phyloP scores from a whole-genome alignment of 2,888 invertebrate genomes.

The Pollenia labialis region DNA sequence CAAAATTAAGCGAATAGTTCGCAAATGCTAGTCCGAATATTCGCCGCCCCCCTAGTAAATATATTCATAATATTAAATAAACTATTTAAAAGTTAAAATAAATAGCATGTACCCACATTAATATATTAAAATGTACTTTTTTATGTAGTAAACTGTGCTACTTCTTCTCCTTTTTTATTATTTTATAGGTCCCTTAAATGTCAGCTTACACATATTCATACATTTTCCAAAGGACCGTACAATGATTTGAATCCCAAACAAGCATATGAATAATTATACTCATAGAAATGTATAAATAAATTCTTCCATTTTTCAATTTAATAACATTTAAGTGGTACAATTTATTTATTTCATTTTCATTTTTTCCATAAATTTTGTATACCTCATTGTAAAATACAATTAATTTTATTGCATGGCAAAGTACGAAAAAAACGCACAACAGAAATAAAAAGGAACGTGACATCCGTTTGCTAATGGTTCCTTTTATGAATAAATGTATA shows the following conservation, averaged over 20 bases:
- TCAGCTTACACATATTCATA: background rate
- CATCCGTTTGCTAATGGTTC: slow-evolving; percentile 69
- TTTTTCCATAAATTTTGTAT: slow-evolving; percentile 38
- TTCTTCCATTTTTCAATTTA: slow-evolving; percentile 77
- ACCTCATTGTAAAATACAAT: slow-evolving; percentile 77
- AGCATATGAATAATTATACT: slow-evolving; percentile 79
- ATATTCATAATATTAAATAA: too few species aligned
- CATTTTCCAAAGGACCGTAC: background rate
- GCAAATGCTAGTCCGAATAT: too few species aligned
- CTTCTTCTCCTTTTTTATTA: too few species aligned
- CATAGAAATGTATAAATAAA: slow-evolving; percentile 74
- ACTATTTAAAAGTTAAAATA: too few species aligned
- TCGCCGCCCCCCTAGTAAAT: too few species aligned
- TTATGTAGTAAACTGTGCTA: too few species aligned
- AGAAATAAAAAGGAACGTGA: slow-evolving; percentile 74
- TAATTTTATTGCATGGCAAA: slow-evolving; percentile 83
- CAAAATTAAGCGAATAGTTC: too few species aligned
- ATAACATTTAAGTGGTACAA: slow-evolving; percentile 80
- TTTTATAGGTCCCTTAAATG: background rate
- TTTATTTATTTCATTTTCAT: slow-evolving; percentile 71
- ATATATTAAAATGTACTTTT: too few species aligned
- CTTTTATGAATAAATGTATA: slow-evolving; percentile 57
- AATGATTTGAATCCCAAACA: slow-evolving; percentile 54
- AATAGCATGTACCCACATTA: too few species aligned
- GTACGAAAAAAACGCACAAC: slow-evolving; percentile 34